Conservation (phyloP, 2,888 invertebrate species). For the Eupithecia exiguata region DNA sequence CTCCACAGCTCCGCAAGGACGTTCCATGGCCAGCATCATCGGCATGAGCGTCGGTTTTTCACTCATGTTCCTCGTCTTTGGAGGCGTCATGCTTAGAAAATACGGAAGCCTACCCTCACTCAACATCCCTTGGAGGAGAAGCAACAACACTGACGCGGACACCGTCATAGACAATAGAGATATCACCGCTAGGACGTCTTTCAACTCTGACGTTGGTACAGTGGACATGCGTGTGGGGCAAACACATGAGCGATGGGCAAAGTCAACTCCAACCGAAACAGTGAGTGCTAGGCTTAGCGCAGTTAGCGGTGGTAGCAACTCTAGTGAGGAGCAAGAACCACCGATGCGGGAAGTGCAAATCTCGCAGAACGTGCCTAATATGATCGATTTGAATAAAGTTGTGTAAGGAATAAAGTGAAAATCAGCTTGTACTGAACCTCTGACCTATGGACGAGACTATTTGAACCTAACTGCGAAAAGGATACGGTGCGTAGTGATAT, state of each 20-base stretch:
- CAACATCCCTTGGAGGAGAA: conserved; percentile 27
- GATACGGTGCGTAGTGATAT: not conserved
- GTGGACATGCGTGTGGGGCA: not conserved
- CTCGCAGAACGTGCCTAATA: not conserved
- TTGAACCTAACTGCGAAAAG: not conserved
- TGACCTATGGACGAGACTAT: not conserved
- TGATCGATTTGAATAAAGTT: conserved; percentile 5
- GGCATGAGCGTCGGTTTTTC: conserved; percentile 59
- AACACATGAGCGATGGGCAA: not conserved
- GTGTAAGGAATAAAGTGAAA: not conserved
- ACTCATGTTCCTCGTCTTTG: conserved; percentile 51
- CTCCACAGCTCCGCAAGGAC: conserved; percentile 40
- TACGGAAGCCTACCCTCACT: conserved; percentile 38
- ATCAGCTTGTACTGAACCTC: not conserved
- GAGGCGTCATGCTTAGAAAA: conserved; percentile 55
- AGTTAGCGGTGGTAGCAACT: conserved; percentile 16
- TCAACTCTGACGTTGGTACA: not conserved
- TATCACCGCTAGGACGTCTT: not conserved
- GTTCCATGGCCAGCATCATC: conserved; percentile 60
- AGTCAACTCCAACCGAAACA: not conserved
- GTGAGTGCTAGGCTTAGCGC: conserved; percentile 19
- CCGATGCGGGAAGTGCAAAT: not conserved
- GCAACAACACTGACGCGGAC: conserved; percentile 22
- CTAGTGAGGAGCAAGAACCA: not conserved
- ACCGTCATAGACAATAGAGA: conserved; percentile 8